These are phyloP conservation scores for Drosophila cyrtoloma DNA, from an alignment of 2,888 invertebrate genomes.

Conservation along the genomic window DNA sequence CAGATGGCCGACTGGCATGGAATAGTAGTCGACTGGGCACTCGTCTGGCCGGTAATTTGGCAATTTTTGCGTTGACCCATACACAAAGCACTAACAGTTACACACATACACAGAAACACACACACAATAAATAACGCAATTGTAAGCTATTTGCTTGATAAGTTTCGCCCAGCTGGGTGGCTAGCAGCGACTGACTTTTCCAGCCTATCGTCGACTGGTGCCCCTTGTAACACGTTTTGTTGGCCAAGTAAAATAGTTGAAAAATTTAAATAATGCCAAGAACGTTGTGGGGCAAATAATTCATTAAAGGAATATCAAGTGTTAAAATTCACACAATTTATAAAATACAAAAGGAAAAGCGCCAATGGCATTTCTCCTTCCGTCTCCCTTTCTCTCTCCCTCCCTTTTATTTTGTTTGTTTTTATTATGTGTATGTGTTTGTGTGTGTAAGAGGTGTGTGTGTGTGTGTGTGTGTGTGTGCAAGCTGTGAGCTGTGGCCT, in stretches of 20 bases:
- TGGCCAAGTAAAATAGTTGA: constrained; percentile 72
- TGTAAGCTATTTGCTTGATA: constrained; percentile 77
- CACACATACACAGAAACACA: constrained; percentile 12
- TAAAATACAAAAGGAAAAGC: constrained; percentile 65
- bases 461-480: constrained; percentile 8
- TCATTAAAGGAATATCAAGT: constrained; percentile 80
- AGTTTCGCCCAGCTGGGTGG: constrained; percentile 59
- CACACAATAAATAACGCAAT: constrained; percentile 75
- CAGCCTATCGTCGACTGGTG: constrained; percentile 20
- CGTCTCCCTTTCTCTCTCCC: neutral
- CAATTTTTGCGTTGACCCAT: constrained; percentile 57
- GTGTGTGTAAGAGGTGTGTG: constrained; percentile 1
- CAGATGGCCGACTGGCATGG: constrained; percentile 31
- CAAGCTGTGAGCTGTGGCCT: constrained; percentile 27
- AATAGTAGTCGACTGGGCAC: constrained; percentile 14
- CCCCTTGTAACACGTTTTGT: constrained; percentile 32
- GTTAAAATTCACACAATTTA: constrained; percentile 81
- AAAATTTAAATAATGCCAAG: constrained; percentile 75
- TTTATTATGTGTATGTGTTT: constrained; percentile 4
- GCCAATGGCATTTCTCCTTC: constrained; percentile 53
- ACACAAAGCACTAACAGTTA: constrained; percentile 11
- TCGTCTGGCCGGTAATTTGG: constrained; percentile 65
- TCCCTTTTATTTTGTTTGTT: neutral
- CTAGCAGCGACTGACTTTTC: constrained; percentile 55
- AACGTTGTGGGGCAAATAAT: constrained; percentile 69